phyloP scores from a whole-genome alignment of 1,140 invertebrate species.

The Scaptomyza pallida region DNA sequence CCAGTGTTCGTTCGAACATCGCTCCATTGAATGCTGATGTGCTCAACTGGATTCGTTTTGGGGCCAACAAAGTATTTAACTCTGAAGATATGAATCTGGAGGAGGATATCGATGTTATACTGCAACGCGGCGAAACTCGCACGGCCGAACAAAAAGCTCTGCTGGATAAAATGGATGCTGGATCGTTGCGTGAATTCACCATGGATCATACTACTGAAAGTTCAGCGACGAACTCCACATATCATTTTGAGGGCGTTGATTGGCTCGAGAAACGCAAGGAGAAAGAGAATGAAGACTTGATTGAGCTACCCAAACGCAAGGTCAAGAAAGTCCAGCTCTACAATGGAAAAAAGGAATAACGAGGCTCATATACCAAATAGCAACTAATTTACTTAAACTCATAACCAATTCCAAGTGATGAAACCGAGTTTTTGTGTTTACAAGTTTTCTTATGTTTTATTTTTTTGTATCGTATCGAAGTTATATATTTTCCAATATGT shows the following conservation, averaged over 20 bases:
- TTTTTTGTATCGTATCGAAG: no score
- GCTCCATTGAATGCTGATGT: conserved; percentile 99
- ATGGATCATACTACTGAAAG: conserved; percentile 93
- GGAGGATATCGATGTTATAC: conserved; percentile 98
- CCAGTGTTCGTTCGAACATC: conserved; percentile 89
- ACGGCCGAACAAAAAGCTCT: conserved; percentile 97
- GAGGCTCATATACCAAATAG: no score
- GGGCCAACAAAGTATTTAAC: conserved; percentile 99
- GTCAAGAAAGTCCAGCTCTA: conserved; percentile 87
- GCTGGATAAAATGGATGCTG: conserved; percentile 95
- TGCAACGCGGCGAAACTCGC: conserved; percentile 95
- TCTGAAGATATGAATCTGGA: conserved; percentile 99
- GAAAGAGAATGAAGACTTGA: conserved; percentile 95
- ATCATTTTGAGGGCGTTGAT: conserved; percentile 98
- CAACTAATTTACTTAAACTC: no score
- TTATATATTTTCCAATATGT: no score
- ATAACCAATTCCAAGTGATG: no score
- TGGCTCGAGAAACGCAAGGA: conserved; percentile 95
- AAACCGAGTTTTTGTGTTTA: no score
- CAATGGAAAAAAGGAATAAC: background rate
- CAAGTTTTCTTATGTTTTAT: no score
- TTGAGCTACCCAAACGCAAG: conserved; percentile 99
- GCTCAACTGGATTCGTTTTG: conserved; percentile 99
- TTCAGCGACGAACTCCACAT: conserved; percentile 88
- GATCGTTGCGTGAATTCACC: conserved; percentile 96